Evolutionary conservation across 1,140 invertebrate species (phyloP).

Genomic region (Pseudobourletiella spinata): DNA sequence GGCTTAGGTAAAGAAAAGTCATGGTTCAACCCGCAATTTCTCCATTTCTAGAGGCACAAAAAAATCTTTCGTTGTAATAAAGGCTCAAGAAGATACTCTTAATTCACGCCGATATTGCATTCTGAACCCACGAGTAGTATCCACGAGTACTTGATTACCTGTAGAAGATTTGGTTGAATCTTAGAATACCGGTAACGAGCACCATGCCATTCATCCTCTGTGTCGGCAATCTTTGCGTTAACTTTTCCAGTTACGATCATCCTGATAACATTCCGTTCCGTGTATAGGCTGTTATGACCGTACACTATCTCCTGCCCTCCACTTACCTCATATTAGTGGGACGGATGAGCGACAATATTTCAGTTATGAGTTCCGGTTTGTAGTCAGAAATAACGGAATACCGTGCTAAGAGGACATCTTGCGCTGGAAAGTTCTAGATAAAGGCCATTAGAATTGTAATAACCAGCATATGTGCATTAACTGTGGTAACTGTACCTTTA

Average conservation of each 20-base stretch:
- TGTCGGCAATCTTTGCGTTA: background rate
- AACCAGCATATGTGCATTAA: too few relatives aligned
- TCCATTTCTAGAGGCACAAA: background rate
- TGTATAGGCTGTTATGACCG: background rate
- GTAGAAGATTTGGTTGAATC: background rate
- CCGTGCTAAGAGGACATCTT: constrained; percentile 70
- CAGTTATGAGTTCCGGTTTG: constrained; percentile 69
- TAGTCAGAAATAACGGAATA: constrained; percentile 73
- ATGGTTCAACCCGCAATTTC: background rate
- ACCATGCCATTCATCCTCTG: background rate
- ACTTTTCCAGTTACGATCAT: background rate
- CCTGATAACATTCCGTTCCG: too few relatives aligned
- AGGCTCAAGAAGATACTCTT: too few relatives aligned
- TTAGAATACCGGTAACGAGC: background rate
- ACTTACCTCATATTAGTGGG: constrained; percentile 43
- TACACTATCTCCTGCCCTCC: too few relatives aligned
- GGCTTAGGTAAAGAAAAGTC: background rate
- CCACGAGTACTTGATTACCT: too few relatives aligned
- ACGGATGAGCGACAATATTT: constrained; percentile 60
- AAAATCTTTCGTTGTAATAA: too few relatives aligned
- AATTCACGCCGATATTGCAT: too few relatives aligned
- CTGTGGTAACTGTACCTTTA: too few relatives aligned
- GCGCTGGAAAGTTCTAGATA: constrained; percentile 64
- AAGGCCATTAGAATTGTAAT: too few relatives aligned
- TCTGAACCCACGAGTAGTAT: too few relatives aligned